Evolutionary conservation across 2,797 vertebrate species (phyloP).

Genomic region (Uromys caudimaculatus): DNA sequence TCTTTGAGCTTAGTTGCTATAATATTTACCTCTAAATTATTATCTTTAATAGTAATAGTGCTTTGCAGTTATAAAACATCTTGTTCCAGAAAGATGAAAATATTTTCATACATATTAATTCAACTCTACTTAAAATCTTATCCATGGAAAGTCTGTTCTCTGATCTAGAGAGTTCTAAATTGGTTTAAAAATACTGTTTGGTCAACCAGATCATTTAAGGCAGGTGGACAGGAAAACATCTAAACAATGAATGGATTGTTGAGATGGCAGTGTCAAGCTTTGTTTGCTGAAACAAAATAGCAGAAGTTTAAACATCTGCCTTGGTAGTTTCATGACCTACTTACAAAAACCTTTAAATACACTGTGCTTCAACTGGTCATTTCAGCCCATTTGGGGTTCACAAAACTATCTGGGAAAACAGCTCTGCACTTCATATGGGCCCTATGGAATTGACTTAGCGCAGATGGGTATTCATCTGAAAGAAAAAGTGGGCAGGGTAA

Average conservation of each 20-base stretch:
- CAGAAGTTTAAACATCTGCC: background rate
- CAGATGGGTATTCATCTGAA: background rate
- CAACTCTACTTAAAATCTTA: background rate
- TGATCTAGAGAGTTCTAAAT: background rate
- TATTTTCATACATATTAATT: background rate
- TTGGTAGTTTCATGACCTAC: background rate
- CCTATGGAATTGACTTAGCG: too few relatives aligned
- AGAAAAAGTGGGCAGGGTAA: background rate
- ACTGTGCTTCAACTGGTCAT: background rate
- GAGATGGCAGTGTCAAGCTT: background rate
- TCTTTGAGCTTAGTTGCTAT: background rate
- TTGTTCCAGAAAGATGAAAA: conserved; percentile 10
- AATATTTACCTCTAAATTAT: conserved; percentile 69
- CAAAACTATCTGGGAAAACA: background rate
- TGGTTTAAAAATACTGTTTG: background rate
- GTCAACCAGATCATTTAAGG: background rate
- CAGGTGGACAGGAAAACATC: background rate
- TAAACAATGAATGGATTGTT: background rate
- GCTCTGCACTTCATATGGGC: background rate
- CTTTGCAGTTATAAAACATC: conserved; percentile 31
- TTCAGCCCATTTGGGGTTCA: background rate
- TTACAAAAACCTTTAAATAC: background rate
- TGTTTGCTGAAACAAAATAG: background rate
- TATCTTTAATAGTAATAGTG: conserved; percentile 38
- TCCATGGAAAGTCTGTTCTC: background rate